Percentiles rank a stretch among this genome's conserved stretches.
Evolutionary conservation across 2,797 vertebrate species (phyloP).

Genomic region (Falco concolor): DNA sequence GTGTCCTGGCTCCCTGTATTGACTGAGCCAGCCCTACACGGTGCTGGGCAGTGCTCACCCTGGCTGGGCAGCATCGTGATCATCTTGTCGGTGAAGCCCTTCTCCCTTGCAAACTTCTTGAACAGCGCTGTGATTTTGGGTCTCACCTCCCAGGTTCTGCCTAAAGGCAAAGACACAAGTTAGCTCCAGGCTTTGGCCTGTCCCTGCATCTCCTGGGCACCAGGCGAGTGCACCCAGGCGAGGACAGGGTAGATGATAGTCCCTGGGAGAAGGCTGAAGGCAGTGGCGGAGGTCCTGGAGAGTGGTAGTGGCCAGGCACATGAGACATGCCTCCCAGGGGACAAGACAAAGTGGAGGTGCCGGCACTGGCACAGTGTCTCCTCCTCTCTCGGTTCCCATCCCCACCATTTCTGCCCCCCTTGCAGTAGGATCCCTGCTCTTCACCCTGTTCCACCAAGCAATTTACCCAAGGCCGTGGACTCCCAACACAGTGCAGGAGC

Average conservation of each 20-base stretch:
- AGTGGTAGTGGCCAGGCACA: background rate
- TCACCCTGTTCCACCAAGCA: background rate
- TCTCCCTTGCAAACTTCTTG: background rate
- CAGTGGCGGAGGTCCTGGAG: background rate
- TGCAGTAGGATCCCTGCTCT: background rate
- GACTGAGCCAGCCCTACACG: fast-evolving
- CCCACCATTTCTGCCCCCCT: background rate
- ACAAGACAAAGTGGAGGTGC: background rate
- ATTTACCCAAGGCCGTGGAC: background rate
- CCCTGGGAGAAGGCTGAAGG: background rate
- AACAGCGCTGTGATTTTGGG: background rate
- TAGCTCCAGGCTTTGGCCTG: background rate
- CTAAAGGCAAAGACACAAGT: background rate
- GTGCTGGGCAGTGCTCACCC: background rate
- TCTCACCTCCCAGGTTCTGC: background rate
- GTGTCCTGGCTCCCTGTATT: background rate
- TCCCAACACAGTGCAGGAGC: background rate
- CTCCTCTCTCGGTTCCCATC: background rate
- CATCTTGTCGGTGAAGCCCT: background rate
- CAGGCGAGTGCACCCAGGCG: fast-evolving
- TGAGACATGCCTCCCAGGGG: background rate
- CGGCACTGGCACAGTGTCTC: background rate
- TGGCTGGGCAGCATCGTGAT: background rate
- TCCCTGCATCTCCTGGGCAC: background rate
- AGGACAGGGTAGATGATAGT: background rate